Conservation (phyloP, 2,888 invertebrate genomes). For the Embidobia sp. region DNA sequence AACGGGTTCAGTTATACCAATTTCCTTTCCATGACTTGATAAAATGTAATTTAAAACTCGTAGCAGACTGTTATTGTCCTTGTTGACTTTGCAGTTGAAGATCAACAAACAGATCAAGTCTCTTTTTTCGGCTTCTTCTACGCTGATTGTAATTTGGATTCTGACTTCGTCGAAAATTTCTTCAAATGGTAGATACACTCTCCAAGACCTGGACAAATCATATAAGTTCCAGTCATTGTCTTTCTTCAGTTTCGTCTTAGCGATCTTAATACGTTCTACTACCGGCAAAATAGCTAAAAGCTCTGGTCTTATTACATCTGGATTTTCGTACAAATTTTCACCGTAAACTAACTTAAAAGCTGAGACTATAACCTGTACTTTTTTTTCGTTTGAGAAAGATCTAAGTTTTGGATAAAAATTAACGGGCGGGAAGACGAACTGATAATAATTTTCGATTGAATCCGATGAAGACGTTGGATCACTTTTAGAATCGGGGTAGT, state of each 20-base stretch:
- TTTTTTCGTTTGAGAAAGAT: constrained; percentile 69
- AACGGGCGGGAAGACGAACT: no score
- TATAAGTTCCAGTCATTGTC: background rate
- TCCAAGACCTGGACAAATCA: constrained; percentile 63
- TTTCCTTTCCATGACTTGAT: constrained; percentile 75
- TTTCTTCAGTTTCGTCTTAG: constrained; percentile 66
- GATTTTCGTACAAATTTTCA: constrained; percentile 61
- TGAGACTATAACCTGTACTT: constrained; percentile 59
- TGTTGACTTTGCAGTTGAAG: constrained; percentile 70
- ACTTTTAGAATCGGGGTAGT: background rate
- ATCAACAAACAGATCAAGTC: constrained; percentile 56
- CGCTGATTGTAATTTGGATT: constrained; percentile 64
- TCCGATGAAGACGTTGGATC: no score
- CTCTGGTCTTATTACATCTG: constrained; percentile 43
- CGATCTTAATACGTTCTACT: constrained; percentile 69
- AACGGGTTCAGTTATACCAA: background rate
- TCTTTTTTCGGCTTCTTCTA: constrained; percentile 55
- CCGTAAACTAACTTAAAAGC: constrained; percentile 70
- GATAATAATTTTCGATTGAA: no score
- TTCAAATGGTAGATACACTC: constrained; percentile 68
- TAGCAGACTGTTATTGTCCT: constrained; percentile 70
- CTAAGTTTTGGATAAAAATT: no score
- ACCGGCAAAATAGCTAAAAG: constrained; percentile 67
- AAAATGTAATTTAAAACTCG: constrained; percentile 70
- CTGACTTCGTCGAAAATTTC: constrained; percentile 70